phyloP scores from a whole-genome alignment of 2,797 vertebrate species.

The Eleutherodactylus coqui region DNA sequence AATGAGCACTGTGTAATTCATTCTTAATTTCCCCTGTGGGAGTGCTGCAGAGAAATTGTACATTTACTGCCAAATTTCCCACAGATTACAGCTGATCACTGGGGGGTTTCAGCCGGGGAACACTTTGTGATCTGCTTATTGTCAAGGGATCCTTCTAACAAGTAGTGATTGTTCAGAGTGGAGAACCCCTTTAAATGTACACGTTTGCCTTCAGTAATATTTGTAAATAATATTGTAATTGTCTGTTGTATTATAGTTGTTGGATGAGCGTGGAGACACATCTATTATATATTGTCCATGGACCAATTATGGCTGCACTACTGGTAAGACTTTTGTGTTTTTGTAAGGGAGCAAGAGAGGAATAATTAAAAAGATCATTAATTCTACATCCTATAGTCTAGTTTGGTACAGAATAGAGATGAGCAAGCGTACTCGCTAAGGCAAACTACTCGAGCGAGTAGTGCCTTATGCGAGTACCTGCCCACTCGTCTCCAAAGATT shows the following conservation, averaged over 20 bases:
- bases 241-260: conserved; percentile 79
- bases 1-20: no score
- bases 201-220: not conserved
- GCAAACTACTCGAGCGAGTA: no score
- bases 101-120: not conserved
- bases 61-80: no score
- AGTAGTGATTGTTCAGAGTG: no score
- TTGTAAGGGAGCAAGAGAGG: not conserved
- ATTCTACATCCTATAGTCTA: not conserved
- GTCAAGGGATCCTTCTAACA: not conserved
- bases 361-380: not conserved
- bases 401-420: no score
- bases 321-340: conserved; percentile 81
- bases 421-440: no score
- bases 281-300: conserved; percentile 94
- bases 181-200: not conserved
- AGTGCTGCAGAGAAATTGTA: not conserved
- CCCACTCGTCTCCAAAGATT: no score
- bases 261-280: conserved; percentile 98
- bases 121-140: not conserved
- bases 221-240: conserved; percentile 34
- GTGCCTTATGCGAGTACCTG: no score
- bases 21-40: not conserved
- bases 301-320: conserved; percentile 93
- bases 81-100: not conserved